Evolutionary conservation across 2,797 vertebrate genomes (phyloP).

Genomic region (Melopsittacus undulatus): DNA sequence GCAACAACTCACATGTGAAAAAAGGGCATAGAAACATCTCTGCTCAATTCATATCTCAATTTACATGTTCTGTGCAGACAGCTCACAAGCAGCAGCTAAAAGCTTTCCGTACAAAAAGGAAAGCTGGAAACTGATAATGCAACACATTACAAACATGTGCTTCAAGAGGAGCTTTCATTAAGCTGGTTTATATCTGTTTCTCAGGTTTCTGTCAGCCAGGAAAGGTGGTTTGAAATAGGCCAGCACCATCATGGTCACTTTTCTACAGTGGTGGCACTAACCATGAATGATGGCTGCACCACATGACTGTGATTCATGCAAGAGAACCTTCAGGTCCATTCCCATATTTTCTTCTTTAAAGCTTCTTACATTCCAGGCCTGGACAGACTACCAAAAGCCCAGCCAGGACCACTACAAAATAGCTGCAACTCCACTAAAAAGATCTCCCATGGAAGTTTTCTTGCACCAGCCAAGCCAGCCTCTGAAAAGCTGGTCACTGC

Average conservation of each 20-base stretch:
- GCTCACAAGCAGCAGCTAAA: not conserved
- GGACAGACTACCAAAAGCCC: not conserved
- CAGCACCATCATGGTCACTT: not conserved
- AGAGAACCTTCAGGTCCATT: not conserved
- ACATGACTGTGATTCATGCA: fast-evolving
- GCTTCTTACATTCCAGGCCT: not conserved
- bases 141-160: not conserved
- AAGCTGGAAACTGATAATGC: not conserved
- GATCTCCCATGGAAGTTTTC: not conserved
- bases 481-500: not conserved
- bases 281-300: fast-evolving
- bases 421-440: not conserved
- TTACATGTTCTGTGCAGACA: fast-evolving
- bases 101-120: not conserved
- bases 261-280: not conserved
- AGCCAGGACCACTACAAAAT: not conserved
- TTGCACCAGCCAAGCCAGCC: not conserved
- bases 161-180: not conserved
- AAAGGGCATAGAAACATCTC: not conserved
- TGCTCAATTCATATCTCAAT: not conserved
- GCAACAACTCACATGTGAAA: not conserved
- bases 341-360: not conserved
- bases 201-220: not conserved
- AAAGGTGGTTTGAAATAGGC: not conserved
- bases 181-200: not conserved